Conservation (phyloP, 2,113 vertebrate genomes). For the Chaenocephalus aceratus region DNA sequence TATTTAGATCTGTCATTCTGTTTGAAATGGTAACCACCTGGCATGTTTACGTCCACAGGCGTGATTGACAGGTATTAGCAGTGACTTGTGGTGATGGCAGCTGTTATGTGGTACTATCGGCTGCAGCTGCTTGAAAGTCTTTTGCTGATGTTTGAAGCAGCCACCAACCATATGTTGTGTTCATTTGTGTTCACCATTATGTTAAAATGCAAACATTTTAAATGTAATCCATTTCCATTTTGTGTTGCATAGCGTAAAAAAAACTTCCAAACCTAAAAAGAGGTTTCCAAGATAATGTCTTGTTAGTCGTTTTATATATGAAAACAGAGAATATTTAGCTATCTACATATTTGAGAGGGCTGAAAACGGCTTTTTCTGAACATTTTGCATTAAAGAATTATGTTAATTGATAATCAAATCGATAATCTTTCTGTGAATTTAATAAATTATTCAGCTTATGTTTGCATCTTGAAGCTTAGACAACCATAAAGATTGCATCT, state of each 20-base stretch:
- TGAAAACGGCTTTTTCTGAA: too few species aligned
- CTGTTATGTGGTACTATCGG: constrained; percentile 55
- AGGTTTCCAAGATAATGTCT: not conserved
- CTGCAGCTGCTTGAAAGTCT: constrained; percentile 60
- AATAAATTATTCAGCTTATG: too few species aligned
- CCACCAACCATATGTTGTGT: constrained; percentile 45
- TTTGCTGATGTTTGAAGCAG: constrained; percentile 57
- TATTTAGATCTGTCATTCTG: not conserved
- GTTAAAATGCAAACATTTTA: constrained; percentile 17
- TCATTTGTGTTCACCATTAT: not conserved
- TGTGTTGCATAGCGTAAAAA: not conserved
- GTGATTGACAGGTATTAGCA: constrained; percentile 61
- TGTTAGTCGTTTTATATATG: too few species aligned
- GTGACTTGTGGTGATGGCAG: constrained; percentile 48
- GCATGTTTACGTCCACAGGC: constrained; percentile 1
- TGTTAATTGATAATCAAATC: too few species aligned
- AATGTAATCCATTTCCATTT: not conserved
- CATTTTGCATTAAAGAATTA: too few species aligned
- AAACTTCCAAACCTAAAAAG: not conserved
- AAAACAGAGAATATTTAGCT: too few species aligned
- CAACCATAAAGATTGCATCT: not conserved
- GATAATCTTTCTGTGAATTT: too few species aligned
- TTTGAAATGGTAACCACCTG: constrained; percentile 27
- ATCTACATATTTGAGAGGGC: too few species aligned
- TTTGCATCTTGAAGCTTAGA: too few species aligned